Evolutionary conservation across 2,888 invertebrate species (phyloP).

Genomic region (Dryobotodes eremita): DNA sequence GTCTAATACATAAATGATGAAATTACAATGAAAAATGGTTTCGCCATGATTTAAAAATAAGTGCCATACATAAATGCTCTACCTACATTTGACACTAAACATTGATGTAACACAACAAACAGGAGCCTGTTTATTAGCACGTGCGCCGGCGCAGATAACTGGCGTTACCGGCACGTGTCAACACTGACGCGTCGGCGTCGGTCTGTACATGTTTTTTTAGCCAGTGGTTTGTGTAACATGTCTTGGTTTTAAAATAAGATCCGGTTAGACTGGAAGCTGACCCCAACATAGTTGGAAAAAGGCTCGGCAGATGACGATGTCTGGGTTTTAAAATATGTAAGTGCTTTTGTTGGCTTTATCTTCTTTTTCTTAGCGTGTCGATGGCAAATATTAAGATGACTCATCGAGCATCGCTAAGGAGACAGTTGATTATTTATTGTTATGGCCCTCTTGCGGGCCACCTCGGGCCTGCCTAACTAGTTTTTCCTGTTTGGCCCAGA

Average conservation of each 20-base stretch:
- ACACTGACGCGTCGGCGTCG: conserved; percentile 6
- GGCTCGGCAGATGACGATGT: background rate
- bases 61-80: background rate
- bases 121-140: conserved; percentile 36
- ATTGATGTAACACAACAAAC: conserved; percentile 23
- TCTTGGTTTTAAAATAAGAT: background rate
- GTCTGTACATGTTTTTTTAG: conserved; percentile 20
- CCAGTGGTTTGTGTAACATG: background rate
- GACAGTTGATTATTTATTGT: no score
- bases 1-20: background rate
- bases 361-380: no score
- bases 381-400: no score
- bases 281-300: background rate
- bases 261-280: background rate
- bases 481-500: no score
- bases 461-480: no score
- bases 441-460: no score
- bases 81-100: conserved; percentile 7
- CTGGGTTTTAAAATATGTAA: background rate
- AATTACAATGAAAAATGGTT: background rate
- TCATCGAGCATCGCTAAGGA: no score
- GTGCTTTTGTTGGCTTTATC: background rate
- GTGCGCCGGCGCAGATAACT: conserved; percentile 32
- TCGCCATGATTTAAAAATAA: background rate
- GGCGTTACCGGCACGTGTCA: conserved; percentile 27